Evolutionary conservation across 2,113 vertebrate genomes (phyloP).

Genomic region (Centropus unirufus): DNA sequence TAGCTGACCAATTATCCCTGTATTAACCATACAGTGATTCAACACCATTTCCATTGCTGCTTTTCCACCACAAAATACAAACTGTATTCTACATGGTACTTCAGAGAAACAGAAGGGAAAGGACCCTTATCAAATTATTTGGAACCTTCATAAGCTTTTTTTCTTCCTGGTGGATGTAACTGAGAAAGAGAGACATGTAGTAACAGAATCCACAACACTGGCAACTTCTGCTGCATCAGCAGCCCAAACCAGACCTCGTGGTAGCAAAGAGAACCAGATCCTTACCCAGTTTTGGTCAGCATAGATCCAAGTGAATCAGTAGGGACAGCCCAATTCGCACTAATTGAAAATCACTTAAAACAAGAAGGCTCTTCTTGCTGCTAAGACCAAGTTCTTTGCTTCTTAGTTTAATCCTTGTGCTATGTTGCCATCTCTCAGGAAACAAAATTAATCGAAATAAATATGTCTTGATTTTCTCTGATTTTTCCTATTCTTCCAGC

Average conservation of each 20-base stretch:
- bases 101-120: not conserved
- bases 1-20: no score
- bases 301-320: not conserved
- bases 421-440: not conserved
- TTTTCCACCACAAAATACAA: not conserved
- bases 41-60: no score
- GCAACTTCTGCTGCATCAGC: not conserved
- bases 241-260: not conserved
- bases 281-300: not conserved
- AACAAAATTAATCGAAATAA: not conserved
- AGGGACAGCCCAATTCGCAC: not conserved
- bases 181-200: not conserved
- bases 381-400: not conserved
- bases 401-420: not conserved
- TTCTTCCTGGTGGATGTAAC: not conserved
- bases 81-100: not conserved
- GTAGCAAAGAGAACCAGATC: not conserved
- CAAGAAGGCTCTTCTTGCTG: not conserved
- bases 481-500: not conserved
- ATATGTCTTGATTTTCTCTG: not conserved
- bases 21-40: no score
- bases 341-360: not conserved
- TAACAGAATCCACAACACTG: not conserved
- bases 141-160: conserved; percentile 2
- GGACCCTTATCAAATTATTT: not conserved